Conservation (phyloP, 2,888 invertebrate species). For the Omphaloscelis lunosa region DNA sequence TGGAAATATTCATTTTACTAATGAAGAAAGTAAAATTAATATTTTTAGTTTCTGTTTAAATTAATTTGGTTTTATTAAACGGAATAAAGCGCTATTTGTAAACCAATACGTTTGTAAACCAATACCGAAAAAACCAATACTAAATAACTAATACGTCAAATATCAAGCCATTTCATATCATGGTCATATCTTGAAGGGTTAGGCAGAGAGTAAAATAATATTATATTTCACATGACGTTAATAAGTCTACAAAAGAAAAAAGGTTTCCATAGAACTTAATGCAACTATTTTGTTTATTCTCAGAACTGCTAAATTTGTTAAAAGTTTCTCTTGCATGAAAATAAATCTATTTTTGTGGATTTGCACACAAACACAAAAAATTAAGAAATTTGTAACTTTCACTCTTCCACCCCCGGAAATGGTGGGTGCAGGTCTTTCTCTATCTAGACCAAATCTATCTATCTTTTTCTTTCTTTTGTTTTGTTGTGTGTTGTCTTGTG, state of each 20-base stretch:
- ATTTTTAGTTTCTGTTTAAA: constrained; percentile 9
- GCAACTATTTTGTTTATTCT: background rate
- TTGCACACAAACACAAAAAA: no score
- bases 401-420: no score
- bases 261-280: no score
- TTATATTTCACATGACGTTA: background rate
- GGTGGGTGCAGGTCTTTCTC: no score
- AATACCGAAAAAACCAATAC: no score
- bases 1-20: constrained; percentile 23
- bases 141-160: background rate
- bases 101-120: no score
- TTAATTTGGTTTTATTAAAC: background rate
- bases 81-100: background rate
- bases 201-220: background rate
- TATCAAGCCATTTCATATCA: background rate
- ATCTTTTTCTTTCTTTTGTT: no score
- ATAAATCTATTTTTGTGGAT: background rate
- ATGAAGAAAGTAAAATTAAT: constrained; percentile 3
- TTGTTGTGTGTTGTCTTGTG: no score
- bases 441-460: no score
- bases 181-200: background rate
- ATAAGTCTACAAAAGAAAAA: background rate
- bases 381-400: no score
- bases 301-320: background rate
- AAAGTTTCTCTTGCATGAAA: background rate